A percentile compares a stretch with the other conserved stretches of the same genome.
Conservation (phyloP, 2,888 invertebrate species). For the Nomada fabriciana region DNA sequence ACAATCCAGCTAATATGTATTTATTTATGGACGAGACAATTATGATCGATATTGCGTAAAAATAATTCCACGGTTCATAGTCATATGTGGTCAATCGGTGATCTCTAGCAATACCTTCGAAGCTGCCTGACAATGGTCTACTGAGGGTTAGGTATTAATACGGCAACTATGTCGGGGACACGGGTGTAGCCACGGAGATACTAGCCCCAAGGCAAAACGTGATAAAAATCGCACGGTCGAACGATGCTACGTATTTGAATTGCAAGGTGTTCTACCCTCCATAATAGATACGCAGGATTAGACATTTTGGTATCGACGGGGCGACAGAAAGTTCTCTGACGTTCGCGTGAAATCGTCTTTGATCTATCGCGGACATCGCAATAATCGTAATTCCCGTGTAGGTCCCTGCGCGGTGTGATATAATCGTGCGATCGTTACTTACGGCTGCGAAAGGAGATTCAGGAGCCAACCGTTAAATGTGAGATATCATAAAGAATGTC, state of each 20-base stretch:
- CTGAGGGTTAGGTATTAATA: slow-evolving; percentile 66
- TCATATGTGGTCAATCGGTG: not conserved
- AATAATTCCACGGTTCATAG: not conserved
- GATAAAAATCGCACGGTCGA: not conserved
- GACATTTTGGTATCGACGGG: slow-evolving; percentile 73
- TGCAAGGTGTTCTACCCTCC: not conserved
- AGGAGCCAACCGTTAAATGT: slow-evolving; percentile 73
- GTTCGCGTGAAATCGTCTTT: slow-evolving; percentile 68
- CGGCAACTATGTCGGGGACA: slow-evolving; percentile 11
- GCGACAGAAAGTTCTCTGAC: slow-evolving; percentile 59
- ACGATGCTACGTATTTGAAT: slow-evolving; percentile 1
- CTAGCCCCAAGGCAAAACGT: not conserved
- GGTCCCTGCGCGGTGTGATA: not conserved
- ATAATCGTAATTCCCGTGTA: slow-evolving; percentile 3
- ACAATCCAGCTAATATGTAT: not conserved
- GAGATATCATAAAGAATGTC: slow-evolving; percentile 77
- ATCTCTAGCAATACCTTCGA: slow-evolving; percentile 37
- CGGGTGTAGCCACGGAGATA: slow-evolving; percentile 24
- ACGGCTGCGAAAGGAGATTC: slow-evolving; percentile 75
- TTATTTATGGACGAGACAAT: not conserved
- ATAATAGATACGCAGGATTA: slow-evolving; percentile 54
- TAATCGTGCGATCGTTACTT: slow-evolving; percentile 67
- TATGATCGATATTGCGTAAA: not conserved
- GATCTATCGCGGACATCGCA: slow-evolving; percentile 50
- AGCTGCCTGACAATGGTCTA: slow-evolving; percentile 52